Evolutionary conservation across 1,140 invertebrate species (phyloP).

Genomic region (Magallana angulata): DNA sequence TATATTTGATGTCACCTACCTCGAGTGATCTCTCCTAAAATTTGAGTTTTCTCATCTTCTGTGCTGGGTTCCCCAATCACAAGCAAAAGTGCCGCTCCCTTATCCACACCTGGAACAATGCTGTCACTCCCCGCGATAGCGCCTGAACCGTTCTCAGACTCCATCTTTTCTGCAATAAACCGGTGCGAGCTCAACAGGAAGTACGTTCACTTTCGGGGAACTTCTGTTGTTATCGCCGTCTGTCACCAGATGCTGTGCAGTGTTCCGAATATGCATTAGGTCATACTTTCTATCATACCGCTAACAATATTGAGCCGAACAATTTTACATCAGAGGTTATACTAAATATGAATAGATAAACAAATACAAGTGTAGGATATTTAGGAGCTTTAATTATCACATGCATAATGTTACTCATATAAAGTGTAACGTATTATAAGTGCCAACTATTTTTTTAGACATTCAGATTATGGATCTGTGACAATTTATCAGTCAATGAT

Average conservation of each 20-base stretch:
- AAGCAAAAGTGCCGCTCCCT: conserved; percentile 48
- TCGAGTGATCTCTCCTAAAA: conserved; percentile 57
- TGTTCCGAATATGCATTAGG: conserved; percentile 31
- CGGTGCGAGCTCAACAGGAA: conserved; percentile 53
- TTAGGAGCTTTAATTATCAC: too few species aligned
- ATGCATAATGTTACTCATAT: too few species aligned
- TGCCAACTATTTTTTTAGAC: too few species aligned
- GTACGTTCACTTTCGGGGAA: conserved; percentile 37
- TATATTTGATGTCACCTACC: conserved; percentile 41
- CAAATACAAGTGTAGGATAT: neutral
- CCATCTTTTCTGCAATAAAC: conserved; percentile 52
- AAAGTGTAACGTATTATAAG: too few species aligned
- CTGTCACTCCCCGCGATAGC: conserved; percentile 40
- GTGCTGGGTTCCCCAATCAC: conserved; percentile 54
- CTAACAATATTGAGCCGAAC: too few species aligned
- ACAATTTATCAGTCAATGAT: too few species aligned
- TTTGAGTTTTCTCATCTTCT: conserved; percentile 55
- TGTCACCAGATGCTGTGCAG: conserved; percentile 19
- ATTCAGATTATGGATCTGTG: too few species aligned
- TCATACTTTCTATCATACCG: neutral
- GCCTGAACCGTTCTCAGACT: conserved; percentile 44
- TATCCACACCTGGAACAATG: neutral
- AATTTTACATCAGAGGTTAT: too few species aligned
- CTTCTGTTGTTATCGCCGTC: neutral
- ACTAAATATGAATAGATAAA: neutral